phyloP scores from a whole-genome alignment of 2,797 vertebrate species.

The Hemibagrus guttatus region DNA sequence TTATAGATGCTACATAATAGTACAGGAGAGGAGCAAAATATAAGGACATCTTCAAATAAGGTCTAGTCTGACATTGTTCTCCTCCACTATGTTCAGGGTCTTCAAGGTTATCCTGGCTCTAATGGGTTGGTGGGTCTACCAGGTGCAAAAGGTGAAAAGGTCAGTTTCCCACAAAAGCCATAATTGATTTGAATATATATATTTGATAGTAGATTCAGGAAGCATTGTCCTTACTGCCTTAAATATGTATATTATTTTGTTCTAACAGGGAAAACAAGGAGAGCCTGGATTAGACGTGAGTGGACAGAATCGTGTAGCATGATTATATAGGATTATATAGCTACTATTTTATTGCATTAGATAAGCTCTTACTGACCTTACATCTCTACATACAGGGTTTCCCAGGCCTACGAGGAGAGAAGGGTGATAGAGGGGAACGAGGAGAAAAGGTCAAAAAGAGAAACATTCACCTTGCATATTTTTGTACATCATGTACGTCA shows the following conservation, averaged over 20 bases:
- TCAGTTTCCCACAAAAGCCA: constrained; percentile 53
- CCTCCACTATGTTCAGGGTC: constrained; percentile 72
- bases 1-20: constrained; percentile 6
- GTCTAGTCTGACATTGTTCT: constrained; percentile 41
- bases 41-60: neutral
- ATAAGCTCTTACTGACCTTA: constrained; percentile 35
- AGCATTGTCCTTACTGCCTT: neutral
- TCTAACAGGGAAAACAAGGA: constrained; percentile 84
- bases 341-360: neutral
- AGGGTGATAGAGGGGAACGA: constrained; percentile 85
- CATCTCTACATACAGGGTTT: constrained; percentile 80
- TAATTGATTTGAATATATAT: neutral
- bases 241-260: constrained; percentile 45
- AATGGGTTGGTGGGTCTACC: constrained; percentile 89
- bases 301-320: constrained; percentile 52
- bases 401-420: constrained; percentile 87
- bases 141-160: constrained; percentile 94
- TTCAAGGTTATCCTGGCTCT: constrained; percentile 78
- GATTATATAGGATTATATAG: neutral
- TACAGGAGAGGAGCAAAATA: neutral
- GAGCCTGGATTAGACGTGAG: constrained; percentile 94
- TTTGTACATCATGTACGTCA: neutral
- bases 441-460: constrained; percentile 85
- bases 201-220: neutral
- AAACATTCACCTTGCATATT: neutral